A percentile compares a stretch with the other conserved stretches of the same genome.
phyloP scores from a whole-genome alignment of 2,888 invertebrate species.

The Lagria hirta region DNA sequence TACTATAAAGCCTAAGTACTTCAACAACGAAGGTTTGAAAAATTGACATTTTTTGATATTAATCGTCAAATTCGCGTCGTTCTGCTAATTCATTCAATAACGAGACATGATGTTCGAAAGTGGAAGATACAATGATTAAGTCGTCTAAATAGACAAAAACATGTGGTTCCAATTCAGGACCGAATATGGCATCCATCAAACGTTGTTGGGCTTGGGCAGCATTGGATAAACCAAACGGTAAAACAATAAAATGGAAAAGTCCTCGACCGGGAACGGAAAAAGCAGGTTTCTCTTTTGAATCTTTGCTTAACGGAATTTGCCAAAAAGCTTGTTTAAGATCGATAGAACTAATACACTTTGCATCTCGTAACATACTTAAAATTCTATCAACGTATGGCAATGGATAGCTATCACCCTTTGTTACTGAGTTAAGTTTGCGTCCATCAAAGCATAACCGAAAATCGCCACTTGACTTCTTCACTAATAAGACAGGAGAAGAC shows the following conservation, averaged over 20 bases:
- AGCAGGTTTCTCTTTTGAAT: constrained; percentile 37
- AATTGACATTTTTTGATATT: no score
- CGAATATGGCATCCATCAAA: constrained; percentile 20
- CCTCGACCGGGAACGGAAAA: constrained; percentile 40
- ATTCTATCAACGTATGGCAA: constrained; percentile 17
- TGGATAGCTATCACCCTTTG: constrained; percentile 29
- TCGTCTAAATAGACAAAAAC: constrained; percentile 34
- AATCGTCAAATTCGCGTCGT: neutral
- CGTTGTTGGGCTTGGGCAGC: constrained; percentile 19
- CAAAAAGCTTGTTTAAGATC: constrained; percentile 35
- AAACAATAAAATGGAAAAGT: constrained; percentile 34
- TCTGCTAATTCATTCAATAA: neutral
- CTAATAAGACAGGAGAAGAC: constrained; percentile 4
- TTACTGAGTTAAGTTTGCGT: constrained; percentile 34
- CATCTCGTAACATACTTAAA: constrained; percentile 23
- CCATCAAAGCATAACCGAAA: constrained; percentile 28
- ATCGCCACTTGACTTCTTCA: constrained; percentile 18
- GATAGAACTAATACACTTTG: constrained; percentile 30
- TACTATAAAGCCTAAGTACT: constrained; percentile 1
- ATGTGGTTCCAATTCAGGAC: constrained; percentile 19
- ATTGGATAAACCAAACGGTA: constrained; percentile 26
- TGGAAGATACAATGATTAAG: constrained; percentile 31
- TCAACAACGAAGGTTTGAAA: neutral
- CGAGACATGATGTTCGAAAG: constrained; percentile 18
- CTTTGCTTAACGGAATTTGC: constrained; percentile 34